Evolutionary conservation across 92 coral and sea anemone species (phyloP).

Genomic region (Nematostella vectensis): DNA sequence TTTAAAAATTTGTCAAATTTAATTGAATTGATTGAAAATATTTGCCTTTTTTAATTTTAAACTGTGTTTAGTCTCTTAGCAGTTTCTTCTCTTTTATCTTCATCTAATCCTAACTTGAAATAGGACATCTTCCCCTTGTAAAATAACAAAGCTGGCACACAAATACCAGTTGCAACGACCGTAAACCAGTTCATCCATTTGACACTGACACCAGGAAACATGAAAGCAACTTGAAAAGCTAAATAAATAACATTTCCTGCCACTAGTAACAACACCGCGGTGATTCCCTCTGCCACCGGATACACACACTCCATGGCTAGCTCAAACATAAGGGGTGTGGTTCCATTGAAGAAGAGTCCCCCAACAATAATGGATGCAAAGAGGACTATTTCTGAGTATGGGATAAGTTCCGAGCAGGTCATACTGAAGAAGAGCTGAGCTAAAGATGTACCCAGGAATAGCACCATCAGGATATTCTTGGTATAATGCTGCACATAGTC

Average conservation of each 20-base stretch:
- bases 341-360: conserved; percentile 43
- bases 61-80: too few species aligned
- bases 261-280: conserved; percentile 26
- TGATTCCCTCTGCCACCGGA: conserved; percentile 52
- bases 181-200: conserved; percentile 70
- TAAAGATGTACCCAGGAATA: conserved; percentile 33
- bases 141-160: conserved; percentile 29
- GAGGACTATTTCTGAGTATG: conserved; percentile 39
- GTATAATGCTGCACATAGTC: conserved; percentile 44
- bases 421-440: conserved; percentile 40
- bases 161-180: conserved; percentile 16
- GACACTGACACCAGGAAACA: conserved; percentile 34
- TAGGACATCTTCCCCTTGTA: conserved; percentile 37
- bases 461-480: conserved; percentile 27
- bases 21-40: too few species aligned
- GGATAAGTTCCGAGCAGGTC: conserved; percentile 48
- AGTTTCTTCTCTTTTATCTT: background rate
- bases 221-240: conserved; percentile 35
- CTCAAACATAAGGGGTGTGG: conserved; percentile 44
- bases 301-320: conserved; percentile 52
- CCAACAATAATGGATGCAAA: conserved; percentile 39
- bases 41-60: too few species aligned
- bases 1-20: too few species aligned
- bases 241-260: conserved; percentile 13
- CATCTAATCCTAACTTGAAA: conserved; percentile 30